Evolutionary conservation across 1,140 invertebrate species (phyloP), one percentile per base, ranked within the genome.

Genomic region (Globodera ellingtonae): DNA sequence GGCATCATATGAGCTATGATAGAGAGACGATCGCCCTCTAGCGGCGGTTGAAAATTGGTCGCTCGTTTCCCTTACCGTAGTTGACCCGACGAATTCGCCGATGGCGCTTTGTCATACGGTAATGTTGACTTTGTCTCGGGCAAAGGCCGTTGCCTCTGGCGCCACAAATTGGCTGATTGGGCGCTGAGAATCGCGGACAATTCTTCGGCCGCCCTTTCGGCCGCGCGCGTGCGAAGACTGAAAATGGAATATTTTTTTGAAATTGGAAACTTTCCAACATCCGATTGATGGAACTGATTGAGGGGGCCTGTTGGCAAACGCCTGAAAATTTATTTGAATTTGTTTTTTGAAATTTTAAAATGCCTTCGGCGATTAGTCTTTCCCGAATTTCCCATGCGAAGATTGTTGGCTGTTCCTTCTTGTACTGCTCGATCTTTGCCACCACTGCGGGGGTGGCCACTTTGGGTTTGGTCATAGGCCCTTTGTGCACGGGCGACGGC

Each of bases 321-420:
- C 47, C 87, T 88, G 67, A 48, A 87, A 83, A 18, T 50, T 66
- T 69, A 21, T 72, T 50, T 21, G 66, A 75, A 86, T 79, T 80
- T 35, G 52, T 48, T 62, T 66, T 62, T 66, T 66, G 44, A 85
- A 52, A 76, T 81, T 80, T 77, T 59, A 76, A 66, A 70, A 7
- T 52, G 84, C 89, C 89, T 82, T 90, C 91, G 82, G 89, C 89
- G 46, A 92, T 90, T 46, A 92, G 86, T 78, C 90, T 86, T 72
- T 92, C 91, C 46, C 91, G 86, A 72, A 92, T 92, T 86, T 92
- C 91, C 91, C 91, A 92, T 5, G 90, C 90, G 83, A 92, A 91
- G 48, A 92, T 92, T 35, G 90, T 91, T 8, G 91, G 91, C 79
- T 91, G 91, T 76, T 91, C 90, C 78, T 88, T 87, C 83, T 92